Evolutionary conservation across 2,797 vertebrate species (phyloP).

Genomic region (Malurus leucopterus): DNA sequence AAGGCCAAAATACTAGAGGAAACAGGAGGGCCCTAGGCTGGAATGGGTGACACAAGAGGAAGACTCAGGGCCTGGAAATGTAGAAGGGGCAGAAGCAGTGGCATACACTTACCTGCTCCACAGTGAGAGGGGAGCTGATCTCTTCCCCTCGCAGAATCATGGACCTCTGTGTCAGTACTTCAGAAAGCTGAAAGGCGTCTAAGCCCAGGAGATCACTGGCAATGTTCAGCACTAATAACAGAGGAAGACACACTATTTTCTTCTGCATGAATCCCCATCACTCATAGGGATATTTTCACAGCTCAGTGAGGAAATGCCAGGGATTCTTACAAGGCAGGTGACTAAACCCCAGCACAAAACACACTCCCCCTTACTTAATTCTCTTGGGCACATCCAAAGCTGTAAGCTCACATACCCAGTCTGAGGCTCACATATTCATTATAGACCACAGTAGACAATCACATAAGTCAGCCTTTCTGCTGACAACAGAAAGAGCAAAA

Average conservation of each 20-base stretch:
- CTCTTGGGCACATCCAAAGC: background rate
- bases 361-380: background rate
- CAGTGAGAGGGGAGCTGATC: conserved; percentile 89
- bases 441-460: background rate
- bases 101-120: conserved; percentile 81
- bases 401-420: background rate
- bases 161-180: conserved; percentile 90
- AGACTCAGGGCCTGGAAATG: background rate
- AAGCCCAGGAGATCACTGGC: conserved; percentile 87
- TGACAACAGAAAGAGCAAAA: background rate
- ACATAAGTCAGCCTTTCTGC: background rate
- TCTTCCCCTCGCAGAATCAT: conserved; percentile 92
- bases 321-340: background rate
- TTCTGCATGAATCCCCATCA: background rate
- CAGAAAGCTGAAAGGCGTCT: conserved; percentile 87
- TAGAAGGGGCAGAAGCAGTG: background rate
- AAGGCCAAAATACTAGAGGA: background rate
- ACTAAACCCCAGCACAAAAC: background rate
- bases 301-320: background rate
- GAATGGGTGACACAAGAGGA: background rate
- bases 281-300: background rate
- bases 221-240: conserved; percentile 82
- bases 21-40: background rate
- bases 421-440: background rate
- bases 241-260: background rate